phyloP scores from a whole-genome alignment of 1,140 invertebrate species.

The Cydia pomonella region DNA sequence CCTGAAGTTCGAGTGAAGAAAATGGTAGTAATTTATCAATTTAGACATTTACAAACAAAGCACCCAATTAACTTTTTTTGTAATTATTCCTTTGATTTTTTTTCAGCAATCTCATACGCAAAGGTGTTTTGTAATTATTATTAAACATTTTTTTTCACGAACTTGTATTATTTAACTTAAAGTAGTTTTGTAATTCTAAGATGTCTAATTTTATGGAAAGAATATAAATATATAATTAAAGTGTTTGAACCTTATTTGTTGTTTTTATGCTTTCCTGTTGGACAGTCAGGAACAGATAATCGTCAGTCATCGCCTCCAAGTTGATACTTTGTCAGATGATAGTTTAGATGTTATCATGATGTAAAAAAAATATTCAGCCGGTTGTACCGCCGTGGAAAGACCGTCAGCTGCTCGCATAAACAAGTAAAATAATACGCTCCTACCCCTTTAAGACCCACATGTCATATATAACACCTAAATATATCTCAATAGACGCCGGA shows the following conservation, averaged over 20 bases:
- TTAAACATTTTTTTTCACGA: neutral
- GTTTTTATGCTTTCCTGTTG: neutral
- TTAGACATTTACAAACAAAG: neutral
- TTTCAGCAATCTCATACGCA: neutral
- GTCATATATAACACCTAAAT: too few species aligned
- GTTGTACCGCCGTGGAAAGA: too few species aligned
- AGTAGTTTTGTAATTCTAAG: slow-evolving; percentile 21
- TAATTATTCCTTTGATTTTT: neutral
- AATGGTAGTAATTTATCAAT: neutral
- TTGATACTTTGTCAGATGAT: too few species aligned
- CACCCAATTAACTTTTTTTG: neutral
- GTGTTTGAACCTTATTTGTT: slow-evolving; percentile 20
- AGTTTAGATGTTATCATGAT: too few species aligned
- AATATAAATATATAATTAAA: slow-evolving; percentile 28
- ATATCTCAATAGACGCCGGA: too few species aligned
- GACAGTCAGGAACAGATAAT: too few species aligned
- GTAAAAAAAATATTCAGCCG: too few species aligned
- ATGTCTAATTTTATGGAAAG: slow-evolving; percentile 24
- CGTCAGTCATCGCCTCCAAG: too few species aligned
- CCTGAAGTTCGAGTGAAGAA: neutral
- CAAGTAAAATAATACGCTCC: too few species aligned
- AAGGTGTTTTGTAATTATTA: slow-evolving; percentile 16
- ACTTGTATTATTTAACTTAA: slow-evolving; percentile 27
- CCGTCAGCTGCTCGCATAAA: too few species aligned
- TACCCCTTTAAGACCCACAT: too few species aligned